Base-by-base conservation (phyloP, 2,888 invertebrate species). In the Cryptocheilus praepositus region DNA sequence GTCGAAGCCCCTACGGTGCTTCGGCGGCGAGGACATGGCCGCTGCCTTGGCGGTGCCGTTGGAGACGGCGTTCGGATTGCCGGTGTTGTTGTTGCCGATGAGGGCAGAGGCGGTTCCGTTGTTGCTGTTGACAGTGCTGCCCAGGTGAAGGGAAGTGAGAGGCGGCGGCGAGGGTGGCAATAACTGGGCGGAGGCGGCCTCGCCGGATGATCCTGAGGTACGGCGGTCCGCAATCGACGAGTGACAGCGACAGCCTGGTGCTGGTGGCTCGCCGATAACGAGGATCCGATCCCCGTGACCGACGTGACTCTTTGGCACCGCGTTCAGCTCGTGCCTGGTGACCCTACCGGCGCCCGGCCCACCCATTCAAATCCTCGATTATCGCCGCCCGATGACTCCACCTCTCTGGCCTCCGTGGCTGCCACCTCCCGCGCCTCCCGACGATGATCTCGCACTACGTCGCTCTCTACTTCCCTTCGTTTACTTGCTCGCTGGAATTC, bases 261-360 rank as follows among this genome's bases (percentile, higher is more conserved):
- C 62, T 63, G 82, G 71, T 67, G 83, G 81, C 74, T 85, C 86
- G 81, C 83, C 83, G 84, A 83, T 84, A 74, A 85, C 84, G 82
- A 85, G 86, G 79, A 77, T 67, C 67, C 82, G 80, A 75, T 85
- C 84, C 82, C 84, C 86, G 83, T 84, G 84, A 80, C 81, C 83
- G 81, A 81, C 82, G 83, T 84, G 79, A 18, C 55, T 45, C 80
- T 84, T 83, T 80, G 86, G 84, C 86, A 86, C 86, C 83, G 83
- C 85, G 84, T 86, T 87, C 83, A 86, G 83, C 85, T 87, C 85
- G 83, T 87, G 86, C 86, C 86, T 85, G 81, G 82, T 85, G 80
- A 85, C 81, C 83, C 82, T 83, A 79, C 84, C 85, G 82, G 83
- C 78, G 79, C 86, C 86, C 81, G 86, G 84, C 83, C 87, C 86